Evolutionary conservation across 2,113 vertebrate species (phyloP).

Genomic region (Hipposideros armiger): DNA sequence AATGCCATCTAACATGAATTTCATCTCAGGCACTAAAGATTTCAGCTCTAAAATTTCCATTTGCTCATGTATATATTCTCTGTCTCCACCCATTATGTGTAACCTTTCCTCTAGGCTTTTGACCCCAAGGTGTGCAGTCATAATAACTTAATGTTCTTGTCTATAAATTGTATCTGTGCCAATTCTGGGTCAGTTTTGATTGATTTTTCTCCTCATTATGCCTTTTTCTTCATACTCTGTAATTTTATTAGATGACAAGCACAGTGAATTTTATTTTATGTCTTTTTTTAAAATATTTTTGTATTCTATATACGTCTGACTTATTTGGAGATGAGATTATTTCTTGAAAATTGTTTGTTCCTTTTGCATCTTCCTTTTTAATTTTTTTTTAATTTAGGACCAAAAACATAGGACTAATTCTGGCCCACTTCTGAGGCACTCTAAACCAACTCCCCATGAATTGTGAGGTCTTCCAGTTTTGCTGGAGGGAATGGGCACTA

Average conservation of each 20-base stretch:
- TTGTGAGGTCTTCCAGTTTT: background rate
- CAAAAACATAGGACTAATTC: background rate
- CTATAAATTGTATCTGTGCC: background rate
- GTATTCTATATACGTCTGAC: background rate
- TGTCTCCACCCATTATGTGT: background rate
- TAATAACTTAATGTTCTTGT: background rate
- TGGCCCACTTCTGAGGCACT: background rate
- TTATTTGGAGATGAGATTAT: background rate
- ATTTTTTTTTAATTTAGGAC: background rate
- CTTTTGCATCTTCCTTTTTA: background rate
- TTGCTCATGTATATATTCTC: background rate
- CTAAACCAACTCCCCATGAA: background rate
- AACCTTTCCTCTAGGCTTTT: background rate
- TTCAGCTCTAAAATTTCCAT: background rate
- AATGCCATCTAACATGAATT: background rate
- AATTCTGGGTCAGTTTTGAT: background rate
- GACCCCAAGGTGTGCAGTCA: background rate
- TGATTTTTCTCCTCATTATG: background rate
- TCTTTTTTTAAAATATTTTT: background rate
- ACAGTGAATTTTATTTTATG: background rate
- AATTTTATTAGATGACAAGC: background rate
- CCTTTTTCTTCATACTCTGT: background rate
- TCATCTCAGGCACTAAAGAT: background rate
- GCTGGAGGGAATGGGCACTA: background rate
- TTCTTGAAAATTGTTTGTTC: background rate